Evolutionary conservation across 2,113 vertebrate genomes (phyloP), one percentile per base, ranked within the genome.

Genomic region (Platichthys stellatus): DNA sequence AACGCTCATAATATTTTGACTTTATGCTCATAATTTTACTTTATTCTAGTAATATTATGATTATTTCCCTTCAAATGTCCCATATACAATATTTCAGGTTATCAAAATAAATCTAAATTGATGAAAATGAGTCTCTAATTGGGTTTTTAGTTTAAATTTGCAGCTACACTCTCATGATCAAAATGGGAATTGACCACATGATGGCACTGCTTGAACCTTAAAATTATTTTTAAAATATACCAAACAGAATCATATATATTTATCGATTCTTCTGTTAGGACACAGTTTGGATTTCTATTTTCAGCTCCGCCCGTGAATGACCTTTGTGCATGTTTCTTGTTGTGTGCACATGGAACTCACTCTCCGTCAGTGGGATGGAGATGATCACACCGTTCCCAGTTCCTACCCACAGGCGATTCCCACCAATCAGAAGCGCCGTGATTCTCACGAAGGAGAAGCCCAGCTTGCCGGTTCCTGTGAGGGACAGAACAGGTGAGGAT

Each of bases 391-490:
- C 98, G 0, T 99, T 99, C 76, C 98, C 98, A 0, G 98, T 99
- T 80, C 98, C 98, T 3, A 99, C 98, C 98, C 98, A 99, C 40
- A 99, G 95, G 20, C 98, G 96, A 84, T 97, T 99, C 86, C 98
- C 97, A 26, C 96, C 98, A 0, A 99, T 98, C 64, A 99, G 96
- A 65, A 99, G 94, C 9, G 98, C 97, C 3, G 98, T 99, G 90
- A 99, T 99, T 70, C 98, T 93, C 74, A 99, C 98, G 2, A 99
- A 99, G 0, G 98, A 99, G 94, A 99, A 99, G 74, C 98, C 98
- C 88, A 99, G 92, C 88, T 99, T 99, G 77, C 98, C 98, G 0
- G 98, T 99, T 63, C 98, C 98, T 99, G 83, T 40, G 3, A 65
- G 90, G 54, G 5, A 89, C n/a, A 87, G 23, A 56, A 2, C 26